phyloP scores from a whole-genome alignment of 2,797 vertebrate genomes.

The Euthynnus affinis region DNA sequence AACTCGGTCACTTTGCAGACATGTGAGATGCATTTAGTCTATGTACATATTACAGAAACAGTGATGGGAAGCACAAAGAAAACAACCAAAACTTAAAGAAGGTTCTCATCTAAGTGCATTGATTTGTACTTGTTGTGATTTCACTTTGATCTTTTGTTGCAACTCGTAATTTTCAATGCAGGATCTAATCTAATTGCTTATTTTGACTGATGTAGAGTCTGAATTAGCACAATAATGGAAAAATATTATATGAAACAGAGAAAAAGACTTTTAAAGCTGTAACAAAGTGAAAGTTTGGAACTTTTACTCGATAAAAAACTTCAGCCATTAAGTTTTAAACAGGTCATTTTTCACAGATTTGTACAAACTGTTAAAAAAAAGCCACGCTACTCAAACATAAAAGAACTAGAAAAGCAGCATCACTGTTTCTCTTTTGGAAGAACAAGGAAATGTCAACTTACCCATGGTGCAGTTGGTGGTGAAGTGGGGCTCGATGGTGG shows the following conservation, averaged over 20 bases:
- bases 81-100: slow-evolving; percentile 6
- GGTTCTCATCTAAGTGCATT: not conserved
- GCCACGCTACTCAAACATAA: not conserved
- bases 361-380: not conserved
- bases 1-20: slow-evolving; percentile 52
- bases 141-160: not conserved
- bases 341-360: not conserved
- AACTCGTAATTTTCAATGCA: not conserved
- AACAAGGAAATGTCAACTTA: slow-evolving; percentile 64
- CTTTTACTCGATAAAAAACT: not conserved
- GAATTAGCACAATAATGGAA: not conserved
- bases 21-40: slow-evolving; percentile 67
- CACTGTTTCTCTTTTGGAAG: not conserved
- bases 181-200: not conserved
- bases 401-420: not conserved
- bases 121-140: not conserved
- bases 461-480: slow-evolving; percentile 88
- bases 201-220: not conserved
- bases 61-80: slow-evolving; percentile 17
- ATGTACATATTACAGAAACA: slow-evolving; percentile 2
- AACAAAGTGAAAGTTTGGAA: not conserved
- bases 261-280: not conserved
- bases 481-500: slow-evolving; percentile 84
- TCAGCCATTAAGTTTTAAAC: not conserved
- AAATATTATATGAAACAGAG: not conserved